A percentile compares a stretch with the other conserved stretches of the same genome.
Evolutionary conservation across 2,113 vertebrate genomes (phyloP).

Genomic region (Meleagris gallopavo): DNA sequence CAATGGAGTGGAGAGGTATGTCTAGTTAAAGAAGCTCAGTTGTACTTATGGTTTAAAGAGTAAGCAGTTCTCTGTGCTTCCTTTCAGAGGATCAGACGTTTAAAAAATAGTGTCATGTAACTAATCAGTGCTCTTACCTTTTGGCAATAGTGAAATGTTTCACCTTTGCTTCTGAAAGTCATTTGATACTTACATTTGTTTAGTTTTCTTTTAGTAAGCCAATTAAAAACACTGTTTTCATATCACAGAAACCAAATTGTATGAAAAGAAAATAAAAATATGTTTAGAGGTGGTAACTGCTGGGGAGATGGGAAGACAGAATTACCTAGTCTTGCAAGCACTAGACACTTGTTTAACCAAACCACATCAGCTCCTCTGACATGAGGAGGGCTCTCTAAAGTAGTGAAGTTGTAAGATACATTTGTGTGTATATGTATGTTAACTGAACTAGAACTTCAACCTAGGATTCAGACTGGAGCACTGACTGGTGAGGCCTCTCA

Average conservation of each 20-base stretch:
- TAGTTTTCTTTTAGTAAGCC: conserved; percentile 70
- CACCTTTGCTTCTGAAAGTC: conserved; percentile 76
- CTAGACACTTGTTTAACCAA: not conserved
- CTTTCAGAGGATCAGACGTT: conserved; percentile 77
- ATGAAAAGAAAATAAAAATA: conserved; percentile 4
- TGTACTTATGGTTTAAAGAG: conserved; percentile 58
- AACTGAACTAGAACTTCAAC: conserved; percentile 41
- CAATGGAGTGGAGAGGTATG: conserved; percentile 39
- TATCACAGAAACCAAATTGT: not conserved
- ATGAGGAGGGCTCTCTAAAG: not conserved
- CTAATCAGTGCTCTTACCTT: conserved; percentile 74
- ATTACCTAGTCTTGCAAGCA: conserved; percentile 8
- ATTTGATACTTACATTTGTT: conserved; percentile 69
- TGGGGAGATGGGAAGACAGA: not conserved
- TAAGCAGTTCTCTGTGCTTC: conserved; percentile 78
- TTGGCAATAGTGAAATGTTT: conserved; percentile 73
- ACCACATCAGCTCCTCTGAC: not conserved
- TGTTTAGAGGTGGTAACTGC: not conserved
- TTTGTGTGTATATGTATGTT: not conserved
- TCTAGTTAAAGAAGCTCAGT: conserved; percentile 28
- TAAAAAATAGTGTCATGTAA: conserved; percentile 27
- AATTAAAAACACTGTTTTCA: conserved; percentile 1
- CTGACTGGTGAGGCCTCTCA: not conserved
- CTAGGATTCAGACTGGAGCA: not conserved
- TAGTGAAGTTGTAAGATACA: not conserved